Conservation (phyloP, 2,797 vertebrate species). For the Xenopus petersii region DNA sequence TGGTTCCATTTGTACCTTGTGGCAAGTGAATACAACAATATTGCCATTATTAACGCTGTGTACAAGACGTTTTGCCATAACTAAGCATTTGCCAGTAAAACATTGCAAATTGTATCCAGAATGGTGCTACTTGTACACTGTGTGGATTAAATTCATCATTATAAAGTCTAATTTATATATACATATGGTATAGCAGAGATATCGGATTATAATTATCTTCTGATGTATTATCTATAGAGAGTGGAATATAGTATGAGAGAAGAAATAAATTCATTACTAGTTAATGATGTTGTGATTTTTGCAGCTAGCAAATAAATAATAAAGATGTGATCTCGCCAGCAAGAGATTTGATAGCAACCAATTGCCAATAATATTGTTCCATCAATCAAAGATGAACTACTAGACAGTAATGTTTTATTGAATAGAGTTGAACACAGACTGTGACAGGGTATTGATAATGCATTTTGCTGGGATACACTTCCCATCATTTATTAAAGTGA, state of each 20-base stretch:
- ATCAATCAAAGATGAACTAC: constrained; percentile 2
- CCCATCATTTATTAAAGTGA: constrained; percentile 6
- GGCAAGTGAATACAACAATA: too few relatives aligned
- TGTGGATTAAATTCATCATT: too few relatives aligned
- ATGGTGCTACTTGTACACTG: too few relatives aligned
- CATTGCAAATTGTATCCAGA: too few relatives aligned
- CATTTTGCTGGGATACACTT: background rate
- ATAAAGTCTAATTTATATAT: too few relatives aligned
- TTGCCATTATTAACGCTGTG: too few relatives aligned
- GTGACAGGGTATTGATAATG: constrained; percentile 5
- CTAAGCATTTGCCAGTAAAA: too few relatives aligned
- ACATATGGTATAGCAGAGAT: too few relatives aligned
- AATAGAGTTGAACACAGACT: constrained; percentile 8
- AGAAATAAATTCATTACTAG: background rate
- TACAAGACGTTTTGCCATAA: too few relatives aligned
- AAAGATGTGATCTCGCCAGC: background rate
- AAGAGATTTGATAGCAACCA: background rate
- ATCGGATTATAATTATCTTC: too few relatives aligned
- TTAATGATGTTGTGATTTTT: background rate
- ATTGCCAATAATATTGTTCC: background rate
- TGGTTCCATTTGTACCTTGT: too few relatives aligned
- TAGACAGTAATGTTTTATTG: constrained; percentile 6
- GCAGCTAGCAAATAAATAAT: background rate
- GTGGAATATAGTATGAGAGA: background rate
- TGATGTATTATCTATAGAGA: too few relatives aligned